Base-by-base conservation (phyloP, 2,797 vertebrate genomes). In the Sebastes iracundus region DNA sequence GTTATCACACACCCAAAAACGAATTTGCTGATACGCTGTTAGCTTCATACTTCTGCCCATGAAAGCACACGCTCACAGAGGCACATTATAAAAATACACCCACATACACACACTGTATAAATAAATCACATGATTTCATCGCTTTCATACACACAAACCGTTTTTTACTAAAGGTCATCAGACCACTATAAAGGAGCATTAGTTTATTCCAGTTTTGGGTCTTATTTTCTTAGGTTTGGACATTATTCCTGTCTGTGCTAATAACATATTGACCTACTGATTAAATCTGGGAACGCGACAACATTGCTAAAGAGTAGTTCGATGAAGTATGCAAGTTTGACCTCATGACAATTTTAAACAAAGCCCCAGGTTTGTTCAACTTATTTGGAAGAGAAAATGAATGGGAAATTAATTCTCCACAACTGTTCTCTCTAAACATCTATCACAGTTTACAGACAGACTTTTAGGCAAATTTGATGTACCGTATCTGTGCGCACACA, bases 41-140 rank as follows among this genome's bases (percentile, higher is more conserved):
- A n/a, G 16, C 27, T 71, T 76, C 52, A 67, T 27, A 71, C 4
- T 60, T 53, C 63, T 81, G 69, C 66, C 53, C 66, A 74, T 87
- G 67, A 89, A 84, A 85, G 78, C 68, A 84, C 20, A 77, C 9
- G 23, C 66, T 58, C 68, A 75, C 58, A 81, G 61, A 88, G 49
- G 59, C 82, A 86, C 68, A 60, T 76, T 60, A 58, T 75, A 87
- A 65, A 87, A 83, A 72, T 32, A 72, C 64, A 75, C 35, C 67
- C 42, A 30, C 32, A 38, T 32, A 58, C n/a, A 62, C 33, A 61
- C 53, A 49, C 23, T 73, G 9, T 59, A 64, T 63, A 84, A 75
- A 77, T 72, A 76, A 66, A 75, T 22, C 56, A 23, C 12, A 46
- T 10, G 13, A 14, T 62, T 35, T 42, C 46, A 49, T 49, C 46